Evolutionary conservation across 2,888 invertebrate species (phyloP).

Genomic region (Masnerella sp.): DNA sequence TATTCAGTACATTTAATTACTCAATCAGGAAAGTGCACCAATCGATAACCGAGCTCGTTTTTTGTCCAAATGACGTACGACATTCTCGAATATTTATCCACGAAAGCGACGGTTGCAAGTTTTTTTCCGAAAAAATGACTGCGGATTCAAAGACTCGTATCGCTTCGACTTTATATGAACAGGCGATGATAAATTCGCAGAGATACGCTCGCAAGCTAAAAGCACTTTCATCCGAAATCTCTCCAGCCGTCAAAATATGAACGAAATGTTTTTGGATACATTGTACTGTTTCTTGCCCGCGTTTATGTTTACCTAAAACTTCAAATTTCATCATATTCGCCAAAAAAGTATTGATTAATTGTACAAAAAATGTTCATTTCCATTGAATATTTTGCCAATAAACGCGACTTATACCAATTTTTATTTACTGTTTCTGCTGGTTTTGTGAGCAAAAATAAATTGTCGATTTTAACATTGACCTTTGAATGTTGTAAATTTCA

Average conservation of each 20-base stretch:
- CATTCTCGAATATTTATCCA: constrained; percentile 24
- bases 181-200: constrained; percentile 37
- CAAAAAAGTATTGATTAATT: too few relatives aligned
- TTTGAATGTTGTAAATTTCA: too few relatives aligned
- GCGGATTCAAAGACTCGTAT: constrained; percentile 36
- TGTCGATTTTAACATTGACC: too few relatives aligned
- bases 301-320: constrained; percentile 4
- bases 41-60: too few relatives aligned
- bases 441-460: too few relatives aligned
- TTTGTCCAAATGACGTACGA: neutral
- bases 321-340: constrained; percentile 7
- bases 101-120: constrained; percentile 27
- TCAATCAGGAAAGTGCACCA: too few relatives aligned
- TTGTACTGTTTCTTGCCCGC: constrained; percentile 3
- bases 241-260: constrained; percentile 30
- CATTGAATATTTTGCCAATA: too few relatives aligned
- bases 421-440: too few relatives aligned
- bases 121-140: constrained; percentile 10
- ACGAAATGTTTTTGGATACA: constrained; percentile 18
- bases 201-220: constrained; percentile 29
- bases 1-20: too few relatives aligned
- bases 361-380: too few relatives aligned
- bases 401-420: too few relatives aligned
- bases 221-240: constrained; percentile 44
- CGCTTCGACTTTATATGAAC: constrained; percentile 34